Evolutionary conservation across 2,797 vertebrate genomes (phyloP).

Genomic region (Mus spretus): DNA sequence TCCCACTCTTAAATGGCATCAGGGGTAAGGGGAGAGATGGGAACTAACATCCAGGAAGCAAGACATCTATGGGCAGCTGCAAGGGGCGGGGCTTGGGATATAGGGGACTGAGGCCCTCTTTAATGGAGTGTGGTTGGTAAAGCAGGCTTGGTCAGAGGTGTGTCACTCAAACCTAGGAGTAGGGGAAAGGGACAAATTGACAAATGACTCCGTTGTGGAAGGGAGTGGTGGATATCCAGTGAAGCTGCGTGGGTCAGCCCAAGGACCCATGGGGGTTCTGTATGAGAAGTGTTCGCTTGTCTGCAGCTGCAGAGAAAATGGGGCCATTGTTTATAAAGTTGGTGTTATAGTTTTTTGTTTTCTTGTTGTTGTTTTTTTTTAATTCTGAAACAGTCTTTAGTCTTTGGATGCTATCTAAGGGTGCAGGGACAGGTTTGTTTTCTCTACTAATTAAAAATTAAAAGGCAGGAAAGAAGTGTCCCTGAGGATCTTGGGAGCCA

Average conservation of each 20-base stretch:
- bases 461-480: neutral
- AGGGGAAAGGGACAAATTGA: neutral
- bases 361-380: neutral
- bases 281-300: accelerated
- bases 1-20: neutral
- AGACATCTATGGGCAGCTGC: neutral
- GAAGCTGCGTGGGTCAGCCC: accelerated
- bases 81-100: accelerated
- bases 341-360: accelerated
- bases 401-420: neutral
- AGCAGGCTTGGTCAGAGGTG: neutral
- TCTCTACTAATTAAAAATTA: neutral
- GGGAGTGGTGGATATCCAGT: neutral
- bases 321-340: accelerated
- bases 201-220: neutral
- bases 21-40: neutral
- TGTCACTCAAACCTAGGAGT: neutral
- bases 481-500: neutral
- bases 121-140: neutral
- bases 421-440: neutral
- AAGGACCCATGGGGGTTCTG: neutral
- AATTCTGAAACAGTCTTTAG: neutral
- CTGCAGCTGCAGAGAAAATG: accelerated
- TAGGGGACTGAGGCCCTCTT: too few relatives aligned
- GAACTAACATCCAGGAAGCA: neutral